Conservation (phyloP, 2,888 invertebrate species). For the Andrena bicolor region DNA sequence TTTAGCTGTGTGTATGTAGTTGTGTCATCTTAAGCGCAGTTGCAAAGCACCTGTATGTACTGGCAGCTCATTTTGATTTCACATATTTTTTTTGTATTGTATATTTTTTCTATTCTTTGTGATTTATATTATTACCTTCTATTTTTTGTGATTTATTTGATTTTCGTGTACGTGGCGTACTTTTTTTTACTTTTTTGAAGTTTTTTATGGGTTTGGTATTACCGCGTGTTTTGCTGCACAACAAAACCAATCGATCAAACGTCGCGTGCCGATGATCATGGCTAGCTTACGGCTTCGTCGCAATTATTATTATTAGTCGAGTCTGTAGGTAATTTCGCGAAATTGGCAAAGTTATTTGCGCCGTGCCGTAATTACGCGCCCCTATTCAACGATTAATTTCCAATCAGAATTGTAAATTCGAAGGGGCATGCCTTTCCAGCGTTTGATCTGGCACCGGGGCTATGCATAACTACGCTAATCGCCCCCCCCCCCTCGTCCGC, state of each 20-base stretch:
- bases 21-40: too few relatives aligned
- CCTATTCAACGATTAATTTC: constrained; percentile 28
- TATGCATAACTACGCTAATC: constrained; percentile 8
- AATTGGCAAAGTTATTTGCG: constrained; percentile 38
- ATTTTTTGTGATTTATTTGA: too few relatives aligned
- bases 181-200: too few relatives aligned
- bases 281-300: constrained; percentile 3
- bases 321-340: constrained; percentile 10
- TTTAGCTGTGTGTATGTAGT: too few relatives aligned
- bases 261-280: neutral
- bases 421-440: neutral
- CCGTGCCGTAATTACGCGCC: neutral
- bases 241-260: constrained; percentile 7
- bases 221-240: too few relatives aligned
- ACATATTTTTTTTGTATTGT: too few relatives aligned
- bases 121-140: too few relatives aligned
- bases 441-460: constrained; percentile 5
- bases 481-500: neutral
- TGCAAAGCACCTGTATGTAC: too few relatives aligned
- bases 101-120: too few relatives aligned
- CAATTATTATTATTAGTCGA: constrained; percentile 49
- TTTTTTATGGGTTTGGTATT: neutral
- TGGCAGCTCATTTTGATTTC: too few relatives aligned
- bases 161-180: too few relatives aligned
- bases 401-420: constrained; percentile 29